Evolutionary conservation across 2,797 vertebrate genomes (phyloP).

Genomic region (Poecilia picta): DNA sequence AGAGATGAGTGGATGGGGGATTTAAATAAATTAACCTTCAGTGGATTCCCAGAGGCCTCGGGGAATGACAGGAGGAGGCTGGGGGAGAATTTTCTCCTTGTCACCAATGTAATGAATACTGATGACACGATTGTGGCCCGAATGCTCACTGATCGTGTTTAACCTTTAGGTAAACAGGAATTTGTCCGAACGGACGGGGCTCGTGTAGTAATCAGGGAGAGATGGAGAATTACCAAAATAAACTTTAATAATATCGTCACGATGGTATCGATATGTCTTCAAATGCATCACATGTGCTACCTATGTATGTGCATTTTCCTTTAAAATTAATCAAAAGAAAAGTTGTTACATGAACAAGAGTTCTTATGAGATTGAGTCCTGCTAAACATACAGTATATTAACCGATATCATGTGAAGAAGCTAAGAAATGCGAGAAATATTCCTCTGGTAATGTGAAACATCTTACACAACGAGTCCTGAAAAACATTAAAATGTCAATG

Average conservation of each 20-base stretch:
- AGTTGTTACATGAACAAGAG: background rate
- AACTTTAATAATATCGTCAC: background rate
- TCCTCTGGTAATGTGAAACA: slow-evolving; percentile 18
- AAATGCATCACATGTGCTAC: background rate
- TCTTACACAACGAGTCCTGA: slow-evolving; percentile 20
- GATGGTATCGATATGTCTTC: background rate
- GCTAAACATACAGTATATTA: background rate
- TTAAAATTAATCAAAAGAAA: background rate
- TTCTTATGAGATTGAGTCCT: background rate
- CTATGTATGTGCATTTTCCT: background rate
- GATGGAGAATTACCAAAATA: slow-evolving; percentile 11
- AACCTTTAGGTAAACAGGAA: slow-evolving; percentile 55
- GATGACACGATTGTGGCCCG: slow-evolving; percentile 77
- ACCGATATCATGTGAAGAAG: slow-evolving; percentile 10
- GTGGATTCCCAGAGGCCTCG: slow-evolving; percentile 74
- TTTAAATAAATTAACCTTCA: slow-evolving; percentile 92
- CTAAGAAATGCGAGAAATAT: background rate
- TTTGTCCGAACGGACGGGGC: slow-evolving; percentile 20
- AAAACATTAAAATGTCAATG: slow-evolving; percentile 31
- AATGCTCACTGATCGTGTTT: slow-evolving; percentile 61
- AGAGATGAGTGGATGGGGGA: slow-evolving; percentile 83
- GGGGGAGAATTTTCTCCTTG: slow-evolving; percentile 78
- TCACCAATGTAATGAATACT: slow-evolving; percentile 82
- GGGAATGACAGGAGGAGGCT: slow-evolving; percentile 75
- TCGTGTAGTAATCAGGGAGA: slow-evolving; percentile 22